Evolutionary conservation across 2,797 vertebrate species (phyloP), one percentile per base, ranked within the genome.

Genomic region (Micrastur ruficollis): DNA sequence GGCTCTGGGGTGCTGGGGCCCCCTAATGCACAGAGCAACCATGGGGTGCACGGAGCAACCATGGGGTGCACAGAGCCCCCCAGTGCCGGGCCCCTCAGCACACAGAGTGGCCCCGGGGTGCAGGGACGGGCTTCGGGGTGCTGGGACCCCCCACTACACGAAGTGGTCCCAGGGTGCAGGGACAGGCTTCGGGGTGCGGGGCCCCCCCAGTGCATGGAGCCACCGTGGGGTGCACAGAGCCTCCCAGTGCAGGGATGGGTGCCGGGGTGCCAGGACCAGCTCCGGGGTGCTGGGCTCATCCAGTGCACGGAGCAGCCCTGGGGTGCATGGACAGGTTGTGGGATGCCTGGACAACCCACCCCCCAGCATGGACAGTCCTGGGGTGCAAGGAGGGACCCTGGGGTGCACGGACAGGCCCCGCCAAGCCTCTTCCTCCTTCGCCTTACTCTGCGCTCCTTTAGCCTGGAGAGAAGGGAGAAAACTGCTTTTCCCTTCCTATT

Each of bases 151-250:
- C 15, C 20, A 8, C 10, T 8, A 38, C 32, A 18, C 6, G 6
- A 19, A 11, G 2, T 8, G 49, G 17, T 21, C 32, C 3, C 2
- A 3, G 65, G 17, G 14, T 61, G 47, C 62, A 19, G 14, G 8
- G n/a, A 21, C 26, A 42, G 47, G 22, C 31, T 61, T 3, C 2
- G 38, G 11, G 8, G 98, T 99, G 82, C 98, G 98, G 98, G 99
- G 17, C 40, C 25, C 11, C 6, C 6, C 13, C 20, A 7, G 21
- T n/a, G 32, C n/a, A 9, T 0, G 16, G 29, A 36, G 23, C 22
- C 20, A 25, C 58, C 52, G 3, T 99, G 96, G 95, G 81, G 9
- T 55, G 34, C 7, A 2, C 4, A 10, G 29, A 59, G 44, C 44
- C 36, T 71, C 1, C n/a, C 23, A 5, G 21, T 4, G 9, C 34